Evolutionary conservation across 2,797 vertebrate genomes (phyloP).

Genomic region (Gobionotothen gibberifrons): DNA sequence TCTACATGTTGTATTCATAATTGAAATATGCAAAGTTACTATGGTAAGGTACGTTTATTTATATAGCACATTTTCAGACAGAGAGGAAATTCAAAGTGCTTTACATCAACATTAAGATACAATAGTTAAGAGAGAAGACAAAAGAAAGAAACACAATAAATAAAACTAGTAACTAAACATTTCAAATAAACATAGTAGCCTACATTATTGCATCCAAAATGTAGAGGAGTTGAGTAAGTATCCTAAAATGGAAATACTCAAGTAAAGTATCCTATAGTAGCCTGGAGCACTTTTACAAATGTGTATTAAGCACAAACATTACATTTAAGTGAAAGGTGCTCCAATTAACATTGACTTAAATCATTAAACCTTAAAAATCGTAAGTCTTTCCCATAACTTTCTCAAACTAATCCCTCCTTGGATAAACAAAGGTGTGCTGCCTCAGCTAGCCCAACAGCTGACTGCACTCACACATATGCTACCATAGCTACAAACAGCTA

Average conservation of each 20-base stretch:
- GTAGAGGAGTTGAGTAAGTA: not conserved
- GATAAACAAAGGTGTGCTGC: conserved; percentile 33
- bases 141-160: too few species aligned
- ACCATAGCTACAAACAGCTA: not conserved
- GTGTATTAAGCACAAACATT: not conserved
- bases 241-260: not conserved
- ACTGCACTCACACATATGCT: conserved; percentile 1
- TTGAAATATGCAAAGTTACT: not conserved
- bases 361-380: not conserved
- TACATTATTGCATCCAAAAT: not conserved
- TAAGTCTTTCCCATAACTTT: not conserved
- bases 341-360: not conserved
- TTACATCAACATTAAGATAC: too few species aligned
- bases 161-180: not conserved
- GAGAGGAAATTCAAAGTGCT: too few species aligned
- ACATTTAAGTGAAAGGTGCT: not conserved
- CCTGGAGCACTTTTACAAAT: not conserved
- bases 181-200: not conserved
- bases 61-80: too few species aligned
- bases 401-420: conserved; percentile 5
- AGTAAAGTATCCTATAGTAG: not conserved
- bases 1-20: not conserved
- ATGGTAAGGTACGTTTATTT: too few species aligned
- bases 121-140: too few species aligned
- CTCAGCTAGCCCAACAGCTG: conserved; percentile 40